Conservation (phyloP, 2,113 vertebrate genomes). For the Brevimyrus niger region DNA sequence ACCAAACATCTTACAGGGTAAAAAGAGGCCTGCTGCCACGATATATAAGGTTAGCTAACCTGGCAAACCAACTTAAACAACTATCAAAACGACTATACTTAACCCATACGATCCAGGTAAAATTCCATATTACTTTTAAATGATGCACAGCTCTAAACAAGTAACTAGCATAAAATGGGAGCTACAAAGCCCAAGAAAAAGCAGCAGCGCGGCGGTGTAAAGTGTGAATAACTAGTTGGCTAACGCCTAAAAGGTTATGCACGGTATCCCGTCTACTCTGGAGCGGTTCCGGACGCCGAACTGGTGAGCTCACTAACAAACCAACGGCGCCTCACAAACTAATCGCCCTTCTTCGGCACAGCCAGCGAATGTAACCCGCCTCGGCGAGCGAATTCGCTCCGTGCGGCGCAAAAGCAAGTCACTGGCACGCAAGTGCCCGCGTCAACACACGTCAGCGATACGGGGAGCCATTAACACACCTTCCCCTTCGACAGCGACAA, state of each 20-base stretch:
- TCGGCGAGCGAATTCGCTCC: slow-evolving; percentile 51
- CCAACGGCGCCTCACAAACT: neutral
- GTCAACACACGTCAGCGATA: slow-evolving; percentile 73
- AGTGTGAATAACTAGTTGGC: neutral
- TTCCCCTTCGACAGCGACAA: slow-evolving; percentile 56
- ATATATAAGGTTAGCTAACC: neutral
- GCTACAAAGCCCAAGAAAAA: neutral
- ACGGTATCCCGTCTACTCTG: neutral
- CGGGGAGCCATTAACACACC: slow-evolving; percentile 64
- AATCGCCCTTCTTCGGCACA: neutral
- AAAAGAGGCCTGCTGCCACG: neutral
- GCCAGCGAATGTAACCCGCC: slow-evolving; percentile 40
- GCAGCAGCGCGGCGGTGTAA: neutral
- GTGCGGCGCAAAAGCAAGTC: slow-evolving; percentile 49
- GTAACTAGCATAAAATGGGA: neutral
- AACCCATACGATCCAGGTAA: neutral
- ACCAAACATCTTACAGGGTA: neutral
- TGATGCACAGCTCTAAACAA: neutral
- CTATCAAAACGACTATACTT: neutral
- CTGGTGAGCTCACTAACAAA: neutral
- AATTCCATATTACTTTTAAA: neutral
- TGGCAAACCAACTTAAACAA: neutral
- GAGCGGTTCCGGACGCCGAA: neutral
- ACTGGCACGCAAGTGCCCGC: slow-evolving; percentile 67
- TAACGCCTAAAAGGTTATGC: neutral